Base-by-base conservation (phyloP, 2,797 vertebrate species). In the Mormyrops attenuatus region DNA sequence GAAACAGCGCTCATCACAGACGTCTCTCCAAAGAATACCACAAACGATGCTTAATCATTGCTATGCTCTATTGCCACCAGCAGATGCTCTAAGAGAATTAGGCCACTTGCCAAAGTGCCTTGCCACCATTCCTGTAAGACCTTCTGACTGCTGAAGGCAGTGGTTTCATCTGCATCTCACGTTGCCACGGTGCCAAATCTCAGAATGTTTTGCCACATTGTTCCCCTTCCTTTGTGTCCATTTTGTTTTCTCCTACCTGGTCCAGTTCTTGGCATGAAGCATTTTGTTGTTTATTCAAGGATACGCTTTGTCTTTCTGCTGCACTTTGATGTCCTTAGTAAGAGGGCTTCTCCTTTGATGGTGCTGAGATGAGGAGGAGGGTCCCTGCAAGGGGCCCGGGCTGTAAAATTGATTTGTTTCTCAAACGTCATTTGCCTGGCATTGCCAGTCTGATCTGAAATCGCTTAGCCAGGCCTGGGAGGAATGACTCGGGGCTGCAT, bases 321-420 rank as follows among this genome's bases (percentile, higher is more conserved):
- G 84, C n/a, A 44, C 80, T 84, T 84, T 87, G 85, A 87, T 57
- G 44, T 50, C 82, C 82, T 49, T 13, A 85, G 44, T 85, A 85
- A 52, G 44, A 52, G 82, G 7, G 47, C 9, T 52, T 85, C n/a
- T 52, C 44, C 82, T 85, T 85, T 85, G 82, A 85, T 85, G 47
- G n/a, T 11, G 44, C 44, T 85, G 44, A 85, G 82, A 57, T 87
- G 85, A 60, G 52, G 60, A 87, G 50, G 52, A 41, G 53, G 85
- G 53, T 60, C 52, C 82, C 82, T 87, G 53, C 17, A 20, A 87
- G 22, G 34, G 50, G 50, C 20, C 26, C 5, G 0, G 34, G 20
- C 52, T 30, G 7, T 57, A 60, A 87, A 60, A 60, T 87, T 60
- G 30, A 87, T 87, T 87, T 60, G 85, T 60, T 87, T 87, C 85